Evolutionary conservation across 2,113 vertebrate genomes (phyloP).

Genomic region (Chaetodon auriga): DNA sequence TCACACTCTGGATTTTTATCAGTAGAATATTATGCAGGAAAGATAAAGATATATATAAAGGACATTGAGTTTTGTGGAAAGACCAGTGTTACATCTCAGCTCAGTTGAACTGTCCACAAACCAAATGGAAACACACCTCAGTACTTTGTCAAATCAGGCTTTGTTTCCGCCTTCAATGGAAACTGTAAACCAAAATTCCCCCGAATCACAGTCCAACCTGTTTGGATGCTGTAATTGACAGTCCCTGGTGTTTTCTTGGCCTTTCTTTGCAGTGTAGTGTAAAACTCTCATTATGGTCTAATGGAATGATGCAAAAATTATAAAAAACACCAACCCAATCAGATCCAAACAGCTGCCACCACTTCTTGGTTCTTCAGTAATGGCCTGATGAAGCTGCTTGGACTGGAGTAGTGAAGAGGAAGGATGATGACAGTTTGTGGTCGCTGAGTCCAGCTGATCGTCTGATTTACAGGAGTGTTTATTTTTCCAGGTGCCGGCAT

Average conservation of each 20-base stretch:
- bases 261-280: constrained; percentile 4
- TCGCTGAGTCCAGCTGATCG: constrained; percentile 3
- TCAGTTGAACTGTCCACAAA: not conserved
- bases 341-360: constrained; percentile 16
- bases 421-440: constrained; percentile 41
- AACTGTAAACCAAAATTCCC: constrained; percentile 41
- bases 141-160: constrained; percentile 26
- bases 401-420: constrained; percentile 25
- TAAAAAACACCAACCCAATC: not conserved
- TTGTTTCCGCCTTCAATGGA: constrained; percentile 42
- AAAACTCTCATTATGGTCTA: not conserved
- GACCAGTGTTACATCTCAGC: not conserved
- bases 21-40: not conserved
- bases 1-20: not conserved
- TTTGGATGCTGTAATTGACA: constrained; percentile 12
- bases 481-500: constrained; percentile 60
- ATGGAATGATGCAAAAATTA: constrained; percentile 29
- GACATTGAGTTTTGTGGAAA: not conserved
- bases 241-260: constrained; percentile 11
- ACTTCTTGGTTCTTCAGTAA: not conserved
- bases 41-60: not conserved
- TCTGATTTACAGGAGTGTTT: constrained; percentile 20
- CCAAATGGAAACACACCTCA: constrained; percentile 19
- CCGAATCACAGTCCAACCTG: constrained; percentile 31
- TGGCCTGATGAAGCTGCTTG: constrained; percentile 11